Evolutionary conservation across 2,888 invertebrate genomes (phyloP).

Genomic region (Drosophila neoperkinsi): DNA sequence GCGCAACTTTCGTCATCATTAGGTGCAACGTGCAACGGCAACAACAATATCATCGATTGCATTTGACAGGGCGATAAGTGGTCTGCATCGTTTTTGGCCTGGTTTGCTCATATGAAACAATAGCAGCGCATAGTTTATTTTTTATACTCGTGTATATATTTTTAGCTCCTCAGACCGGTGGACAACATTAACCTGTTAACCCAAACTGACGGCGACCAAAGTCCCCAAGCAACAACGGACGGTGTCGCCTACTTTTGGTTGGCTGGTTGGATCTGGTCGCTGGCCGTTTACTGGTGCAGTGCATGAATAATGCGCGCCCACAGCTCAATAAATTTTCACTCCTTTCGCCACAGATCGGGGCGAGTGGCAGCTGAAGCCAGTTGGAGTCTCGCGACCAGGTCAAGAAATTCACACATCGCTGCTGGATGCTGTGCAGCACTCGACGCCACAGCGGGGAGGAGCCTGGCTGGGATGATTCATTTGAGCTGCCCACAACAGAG

Average conservation of each 20-base stretch:
- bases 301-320: slow-evolving; percentile 85
- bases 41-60: slow-evolving; percentile 59
- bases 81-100: slow-evolving; percentile 40
- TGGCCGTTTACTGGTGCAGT: slow-evolving; percentile 53
- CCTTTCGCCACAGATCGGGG: slow-evolving; percentile 69
- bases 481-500: slow-evolving; percentile 51
- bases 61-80: slow-evolving; percentile 77
- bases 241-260: slow-evolving; percentile 76
- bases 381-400: slow-evolving; percentile 19
- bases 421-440: slow-evolving; percentile 59
- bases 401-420: slow-evolving; percentile 72
- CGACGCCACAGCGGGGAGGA: slow-evolving; percentile 82
- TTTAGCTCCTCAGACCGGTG: slow-evolving; percentile 42
- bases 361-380: slow-evolving; percentile 41
- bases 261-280: slow-evolving; percentile 34
- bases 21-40: slow-evolving; percentile 33
- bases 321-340: slow-evolving; percentile 84
- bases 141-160: neutral
- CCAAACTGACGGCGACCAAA: slow-evolving; percentile 77
- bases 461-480: slow-evolving; percentile 75
- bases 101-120: slow-evolving; percentile 61
- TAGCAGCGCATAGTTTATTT: slow-evolving; percentile 56
- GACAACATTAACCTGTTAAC: slow-evolving; percentile 83
- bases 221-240: slow-evolving; percentile 66
- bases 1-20: slow-evolving; percentile 59